These are phyloP conservation scores for Butorides virescens DNA, from an alignment of 2,113 vertebrate genomes.

Conservation along the genomic window DNA sequence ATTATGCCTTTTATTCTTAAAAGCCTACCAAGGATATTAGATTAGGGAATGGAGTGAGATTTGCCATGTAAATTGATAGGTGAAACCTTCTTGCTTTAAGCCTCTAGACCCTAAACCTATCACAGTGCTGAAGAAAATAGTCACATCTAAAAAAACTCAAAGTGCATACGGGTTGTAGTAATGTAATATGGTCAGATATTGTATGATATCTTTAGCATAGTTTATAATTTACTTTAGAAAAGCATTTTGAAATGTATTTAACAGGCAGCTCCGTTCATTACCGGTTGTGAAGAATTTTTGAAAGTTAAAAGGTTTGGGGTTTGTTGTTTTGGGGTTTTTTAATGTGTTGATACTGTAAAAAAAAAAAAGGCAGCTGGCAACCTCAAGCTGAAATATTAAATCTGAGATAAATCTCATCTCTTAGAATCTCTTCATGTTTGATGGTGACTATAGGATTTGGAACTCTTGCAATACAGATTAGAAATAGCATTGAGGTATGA, in stretches of 20 bases:
- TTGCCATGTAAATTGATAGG: neutral
- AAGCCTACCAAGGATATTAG: neutral
- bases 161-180: neutral
- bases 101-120: neutral
- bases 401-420: neutral
- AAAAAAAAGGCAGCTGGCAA: neutral
- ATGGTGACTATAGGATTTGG: neutral
- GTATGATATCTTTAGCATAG: neutral
- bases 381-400: neutral
- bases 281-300: neutral
- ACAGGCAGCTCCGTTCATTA: neutral
- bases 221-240: neutral
- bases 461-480: neutral
- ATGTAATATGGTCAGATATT: neutral
- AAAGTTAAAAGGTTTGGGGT: neutral
- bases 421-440: neutral
- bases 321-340: neutral
- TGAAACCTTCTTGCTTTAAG: neutral
- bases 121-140: neutral
- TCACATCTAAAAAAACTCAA: neutral
- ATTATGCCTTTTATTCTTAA: conserved; percentile 21
- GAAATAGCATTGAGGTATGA: neutral
- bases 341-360: neutral
- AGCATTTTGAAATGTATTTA: neutral
- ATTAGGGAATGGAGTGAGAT: neutral